Percentiles rank a stretch among this genome's conserved stretches.
Conservation (phyloP, 2,888 invertebrate genomes). For the Chelonus formosanus region DNA sequence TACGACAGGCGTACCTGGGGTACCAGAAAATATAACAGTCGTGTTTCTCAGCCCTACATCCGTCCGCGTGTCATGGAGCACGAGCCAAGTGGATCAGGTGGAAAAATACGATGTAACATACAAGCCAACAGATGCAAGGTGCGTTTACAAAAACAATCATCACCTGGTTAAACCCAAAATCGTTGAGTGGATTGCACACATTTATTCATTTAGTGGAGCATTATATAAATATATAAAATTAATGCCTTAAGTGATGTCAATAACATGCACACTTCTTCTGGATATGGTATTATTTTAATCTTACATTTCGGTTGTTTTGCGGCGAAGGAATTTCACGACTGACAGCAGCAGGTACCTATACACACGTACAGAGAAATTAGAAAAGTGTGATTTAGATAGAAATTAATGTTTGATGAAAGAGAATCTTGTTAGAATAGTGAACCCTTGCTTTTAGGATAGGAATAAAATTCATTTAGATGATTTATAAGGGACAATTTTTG, state of each 20-base stretch:
- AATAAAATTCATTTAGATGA: too few relatives aligned
- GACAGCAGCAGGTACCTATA: slow-evolving; percentile 26
- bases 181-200: too few relatives aligned
- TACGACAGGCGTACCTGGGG: slow-evolving; percentile 76
- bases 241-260: too few relatives aligned
- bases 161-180: too few relatives aligned
- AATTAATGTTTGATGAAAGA: neutral
- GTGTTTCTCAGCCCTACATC: slow-evolving; percentile 87
- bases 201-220: too few relatives aligned
- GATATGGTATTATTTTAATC: too few relatives aligned
- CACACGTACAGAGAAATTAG: neutral
- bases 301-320: slow-evolving; percentile 27
- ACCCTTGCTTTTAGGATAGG: neutral
- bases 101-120: slow-evolving; percentile 92
- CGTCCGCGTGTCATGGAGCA: slow-evolving; percentile 87
- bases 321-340: slow-evolving; percentile 32
- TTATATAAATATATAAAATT: too few relatives aligned
- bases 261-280: too few relatives aligned
- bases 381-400: slow-evolving; percentile 17
- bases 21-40: slow-evolving; percentile 89
- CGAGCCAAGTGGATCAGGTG: slow-evolving; percentile 77
- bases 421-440: neutral
- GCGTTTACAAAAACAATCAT: slow-evolving; percentile 62
- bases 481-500: too few relatives aligned
- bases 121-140: slow-evolving; percentile 92